Conservation (phyloP, 2,888 invertebrate genomes). For the Poecilobothrus nobilitatus region DNA sequence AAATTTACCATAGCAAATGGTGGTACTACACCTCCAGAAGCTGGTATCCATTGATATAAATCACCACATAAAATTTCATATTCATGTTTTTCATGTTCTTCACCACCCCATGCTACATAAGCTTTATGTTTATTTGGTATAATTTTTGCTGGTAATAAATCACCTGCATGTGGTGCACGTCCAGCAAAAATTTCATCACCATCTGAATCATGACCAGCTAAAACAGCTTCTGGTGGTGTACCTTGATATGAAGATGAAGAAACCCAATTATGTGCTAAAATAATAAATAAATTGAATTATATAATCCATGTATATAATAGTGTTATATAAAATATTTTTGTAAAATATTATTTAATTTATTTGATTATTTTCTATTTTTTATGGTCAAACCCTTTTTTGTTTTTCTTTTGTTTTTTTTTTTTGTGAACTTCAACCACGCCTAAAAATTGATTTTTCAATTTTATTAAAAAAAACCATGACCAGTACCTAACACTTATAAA, state of each 20-base stretch:
- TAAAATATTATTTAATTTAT: too few relatives aligned
- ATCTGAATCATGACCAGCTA: constrained; percentile 40
- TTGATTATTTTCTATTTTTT: too few relatives aligned
- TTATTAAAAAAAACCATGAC: too few relatives aligned
- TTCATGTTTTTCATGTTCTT: constrained; percentile 45
- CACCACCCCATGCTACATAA: constrained; percentile 44
- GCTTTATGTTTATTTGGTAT: constrained; percentile 43
- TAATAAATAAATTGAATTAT: constrained; percentile 2
- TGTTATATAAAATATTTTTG: too few relatives aligned
- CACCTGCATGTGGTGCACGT: constrained; percentile 50
- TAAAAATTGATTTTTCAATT: too few relatives aligned
- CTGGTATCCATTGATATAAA: constrained; percentile 48
- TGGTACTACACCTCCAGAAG: constrained; percentile 39
- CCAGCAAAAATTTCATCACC: constrained; percentile 42
- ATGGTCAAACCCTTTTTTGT: too few relatives aligned
- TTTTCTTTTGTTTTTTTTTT: too few relatives aligned
- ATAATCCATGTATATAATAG: too few relatives aligned
- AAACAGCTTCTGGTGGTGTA: constrained; percentile 37
- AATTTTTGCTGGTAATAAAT: constrained; percentile 55
- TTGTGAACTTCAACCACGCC: too few relatives aligned
- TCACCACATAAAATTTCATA: constrained; percentile 49
- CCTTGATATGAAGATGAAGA: constrained; percentile 30
- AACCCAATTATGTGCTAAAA: constrained; percentile 37
- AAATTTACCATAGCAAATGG: constrained; percentile 33
- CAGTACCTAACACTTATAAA: too few relatives aligned